Base-by-base conservation (phyloP, 2,888 invertebrate species). In the Dasysyrphus tricinctus region DNA sequence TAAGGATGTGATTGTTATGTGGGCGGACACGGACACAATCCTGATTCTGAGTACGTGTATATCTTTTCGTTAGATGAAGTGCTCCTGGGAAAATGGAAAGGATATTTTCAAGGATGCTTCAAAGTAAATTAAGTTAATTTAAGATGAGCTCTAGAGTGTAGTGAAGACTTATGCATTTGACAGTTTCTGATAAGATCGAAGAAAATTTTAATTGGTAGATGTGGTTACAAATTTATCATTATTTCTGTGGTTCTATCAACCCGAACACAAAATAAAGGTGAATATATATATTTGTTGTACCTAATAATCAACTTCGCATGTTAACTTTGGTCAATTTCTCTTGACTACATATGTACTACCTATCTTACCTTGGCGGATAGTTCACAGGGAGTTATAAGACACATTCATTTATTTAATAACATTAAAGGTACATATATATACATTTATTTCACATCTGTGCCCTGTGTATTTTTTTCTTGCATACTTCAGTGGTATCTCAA, bases 91-190 rank as follows among this genome's bases (percentile, higher is more conserved):
- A 82, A 86, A 86, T 82, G 78, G 61, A 86, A 82, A 82, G 78
- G 86, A 79, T 86, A 86, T 86, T 82, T 79, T 86, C 78, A 75
- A 86, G 86, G 79, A 82, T 82, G 47, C 86, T 86, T 74, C 3
- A 54, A 67, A 82, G 82, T 82, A 86, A 86, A 86, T 86, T 86
- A 82, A 86, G 67, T 86, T 86, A 75, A 78, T 79, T 74, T 49
- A 79, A 79, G 75, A 78, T 65, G 77, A 74, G 49, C 51, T 69
- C 16, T 63, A 49, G 12, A 29, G 14, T 14, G 6, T 5, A 77
- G 74, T 78, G 74, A 72, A 72, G 54, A 57, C 69, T 47, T 59
- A 72, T 86, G 86, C 72, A 34, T 82, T 82, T 86, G 86, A 86
- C 86, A 86, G 86, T 78, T 86, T 78, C 81, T 47, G 82, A 82